phyloP scores from a whole-genome alignment of 1,140 invertebrate species.

The Trachelipus rathkii region DNA sequence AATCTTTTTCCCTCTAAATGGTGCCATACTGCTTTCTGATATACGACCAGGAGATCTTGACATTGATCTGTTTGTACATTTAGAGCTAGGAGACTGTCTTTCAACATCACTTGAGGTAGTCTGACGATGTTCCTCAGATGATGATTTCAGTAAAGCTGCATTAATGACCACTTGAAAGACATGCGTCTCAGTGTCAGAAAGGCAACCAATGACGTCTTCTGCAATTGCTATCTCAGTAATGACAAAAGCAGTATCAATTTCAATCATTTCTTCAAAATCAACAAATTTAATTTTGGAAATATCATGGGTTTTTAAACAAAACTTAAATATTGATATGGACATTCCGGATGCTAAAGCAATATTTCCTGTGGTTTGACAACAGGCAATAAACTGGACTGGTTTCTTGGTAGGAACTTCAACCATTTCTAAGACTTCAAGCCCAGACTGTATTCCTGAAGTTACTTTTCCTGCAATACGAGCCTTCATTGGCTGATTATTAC shows the following conservation, averaged over 20 bases:
- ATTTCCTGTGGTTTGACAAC: slow-evolving; percentile 62
- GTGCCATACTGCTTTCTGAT: slow-evolving; percentile 18
- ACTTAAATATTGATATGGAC: slow-evolving; percentile 58
- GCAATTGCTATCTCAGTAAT: slow-evolving; percentile 44
- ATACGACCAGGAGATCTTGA: slow-evolving; percentile 38
- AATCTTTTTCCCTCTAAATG: slow-evolving; percentile 5
- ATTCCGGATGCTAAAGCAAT: slow-evolving; percentile 57
- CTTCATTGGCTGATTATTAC: slow-evolving; percentile 58
- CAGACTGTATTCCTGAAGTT: slow-evolving; percentile 59
- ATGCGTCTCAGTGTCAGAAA: slow-evolving; percentile 41
- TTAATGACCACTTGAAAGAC: slow-evolving; percentile 43
- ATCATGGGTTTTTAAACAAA: slow-evolving; percentile 60
- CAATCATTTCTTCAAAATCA: slow-evolving; percentile 59
- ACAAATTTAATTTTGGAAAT: slow-evolving; percentile 61
- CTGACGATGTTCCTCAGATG: slow-evolving; percentile 30
- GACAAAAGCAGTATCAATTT: slow-evolving; percentile 44
- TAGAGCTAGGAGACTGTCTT: slow-evolving; percentile 28
- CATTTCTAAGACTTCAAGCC: slow-evolving; percentile 59
- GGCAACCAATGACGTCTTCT: slow-evolving; percentile 44
- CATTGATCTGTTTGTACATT: slow-evolving; percentile 33
- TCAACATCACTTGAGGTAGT: slow-evolving; percentile 10
- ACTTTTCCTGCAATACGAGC: slow-evolving; percentile 66
- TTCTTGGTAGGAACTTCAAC: slow-evolving; percentile 61
- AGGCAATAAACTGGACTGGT: slow-evolving; percentile 58
- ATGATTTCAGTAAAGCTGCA: slow-evolving; percentile 26